Conservation (phyloP, 1,140 invertebrate genomes). For the Babylonia areolata region DNA sequence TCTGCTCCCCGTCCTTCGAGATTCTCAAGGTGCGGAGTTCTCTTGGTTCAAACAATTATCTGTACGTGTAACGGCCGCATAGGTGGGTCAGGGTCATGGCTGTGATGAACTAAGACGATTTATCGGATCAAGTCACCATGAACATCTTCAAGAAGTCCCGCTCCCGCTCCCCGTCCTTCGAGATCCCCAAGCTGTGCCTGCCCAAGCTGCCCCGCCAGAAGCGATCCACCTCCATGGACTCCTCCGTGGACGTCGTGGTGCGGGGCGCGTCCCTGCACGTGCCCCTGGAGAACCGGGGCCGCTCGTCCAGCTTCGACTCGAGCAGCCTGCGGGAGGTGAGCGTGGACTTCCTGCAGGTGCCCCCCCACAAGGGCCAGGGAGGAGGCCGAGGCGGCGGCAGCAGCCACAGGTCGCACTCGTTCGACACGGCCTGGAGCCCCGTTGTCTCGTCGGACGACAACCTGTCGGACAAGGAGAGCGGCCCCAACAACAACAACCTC, state of each 20-base stretch:
- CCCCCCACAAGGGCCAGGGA: conserved; percentile 25
- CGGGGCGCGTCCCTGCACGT: conserved; percentile 51
- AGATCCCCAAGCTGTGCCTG: conserved; percentile 68
- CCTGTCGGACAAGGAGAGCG: conserved; percentile 54
- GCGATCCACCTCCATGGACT: conserved; percentile 56
- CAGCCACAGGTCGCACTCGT: conserved; percentile 55
- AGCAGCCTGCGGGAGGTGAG: conserved; percentile 50
- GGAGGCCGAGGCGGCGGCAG: conserved; percentile 43
- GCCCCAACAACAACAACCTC: conserved; percentile 16
- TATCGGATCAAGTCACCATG: conserved; percentile 22
- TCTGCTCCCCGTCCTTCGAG: neutral
- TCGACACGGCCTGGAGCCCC: conserved; percentile 51
- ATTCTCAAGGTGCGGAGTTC: neutral
- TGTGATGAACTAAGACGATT: neutral
- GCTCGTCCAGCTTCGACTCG: conserved; percentile 68
- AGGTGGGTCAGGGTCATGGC: neutral
- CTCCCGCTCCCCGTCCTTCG: conserved; percentile 63
- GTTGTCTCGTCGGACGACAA: conserved; percentile 62
- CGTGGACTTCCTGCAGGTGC: conserved; percentile 37
- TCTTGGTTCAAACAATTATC: neutral
- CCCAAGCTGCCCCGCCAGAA: conserved; percentile 58
- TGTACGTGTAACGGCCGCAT: neutral
- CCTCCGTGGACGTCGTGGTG: conserved; percentile 42
- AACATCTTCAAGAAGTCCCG: conserved; percentile 64
- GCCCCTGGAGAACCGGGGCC: conserved; percentile 55